Base-by-base conservation (phyloP, 2,113 vertebrate species). In the Mus pahari region DNA sequence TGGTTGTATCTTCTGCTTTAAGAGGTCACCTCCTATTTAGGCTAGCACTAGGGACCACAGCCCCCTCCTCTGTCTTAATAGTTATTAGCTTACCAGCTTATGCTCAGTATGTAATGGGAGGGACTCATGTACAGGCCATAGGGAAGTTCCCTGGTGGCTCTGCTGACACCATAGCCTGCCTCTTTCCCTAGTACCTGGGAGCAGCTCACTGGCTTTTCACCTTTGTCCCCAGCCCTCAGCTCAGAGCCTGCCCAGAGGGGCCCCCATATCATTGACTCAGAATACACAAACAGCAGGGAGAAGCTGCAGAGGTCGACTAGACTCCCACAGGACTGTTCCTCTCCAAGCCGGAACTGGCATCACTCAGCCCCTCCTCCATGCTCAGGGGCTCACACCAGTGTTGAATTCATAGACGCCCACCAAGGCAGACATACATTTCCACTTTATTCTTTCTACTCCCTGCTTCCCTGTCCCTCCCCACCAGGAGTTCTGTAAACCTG, bases 41-140 rank as follows among this genome's bases (percentile, higher is more conserved):
- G 13, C 22, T 68, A n/a, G 24, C 24, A 62, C 55, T 42, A 62
- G 81, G 24, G 12, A 3, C 81, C 55, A 62, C 55, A 62, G n/a
- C 81, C 42, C 22, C 31, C 33, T 36, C 68, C 74, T 90, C 20
- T 1, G 2, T 10, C 86, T 55, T 39, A 5, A 13, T 39, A 28
- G 8, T 39, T 42, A 16, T 11, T 74, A 66, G 70, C 53, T n/a
- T 42, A 12, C 22, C n/a, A 48, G 78, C 33, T 28, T 45, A 58
- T 19, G 19, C 42, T 55, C 10, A 36, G 24, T 42, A 17, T 24
- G 12, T n/a, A 60, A 5, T 28, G 8, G 66, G 64, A 16, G 8
- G 3, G 10, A 28, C 28, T 50, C 9, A 1, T 1, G 0, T 0
- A 39, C 9, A 19, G 75, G 39, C 22, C 81, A 22, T 0, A 3